phyloP scores from a whole-genome alignment of 1,140 invertebrate genomes.

The Samia ricini region DNA sequence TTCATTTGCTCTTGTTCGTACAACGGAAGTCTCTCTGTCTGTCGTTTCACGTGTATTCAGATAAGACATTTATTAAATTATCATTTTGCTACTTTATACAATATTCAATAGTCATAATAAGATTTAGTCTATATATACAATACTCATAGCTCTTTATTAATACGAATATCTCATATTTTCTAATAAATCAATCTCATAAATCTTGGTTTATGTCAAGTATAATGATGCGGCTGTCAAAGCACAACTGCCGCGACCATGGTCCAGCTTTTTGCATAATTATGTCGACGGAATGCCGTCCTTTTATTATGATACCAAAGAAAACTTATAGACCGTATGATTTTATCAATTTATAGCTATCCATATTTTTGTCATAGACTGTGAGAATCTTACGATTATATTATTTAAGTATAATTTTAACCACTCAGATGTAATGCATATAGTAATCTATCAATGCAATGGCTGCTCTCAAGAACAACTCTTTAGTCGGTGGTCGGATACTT shows the following conservation, averaged over 20 bases:
- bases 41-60: not conserved
- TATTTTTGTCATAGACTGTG: conserved; percentile 38
- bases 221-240: conserved; percentile 72
- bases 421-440: too few species aligned
- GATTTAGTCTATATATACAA: too few species aligned
- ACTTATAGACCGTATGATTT: conserved; percentile 66
- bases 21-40: conserved; percentile 18
- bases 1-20: conserved; percentile 55
- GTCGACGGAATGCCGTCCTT: conserved; percentile 64
- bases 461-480: too few species aligned
- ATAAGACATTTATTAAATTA: not conserved
- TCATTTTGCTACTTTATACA: not conserved
- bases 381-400: conserved; percentile 25
- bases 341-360: conserved; percentile 59
- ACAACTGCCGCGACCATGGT: conserved; percentile 54
- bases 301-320: conserved; percentile 76
- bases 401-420: too few species aligned
- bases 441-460: too few species aligned
- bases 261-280: conserved; percentile 76
- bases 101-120: too few species aligned
- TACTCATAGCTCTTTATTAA: not conserved
- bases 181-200: conserved; percentile 72
- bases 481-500: too few species aligned
- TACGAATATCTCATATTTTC: conserved; percentile 65
- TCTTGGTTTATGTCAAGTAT: conserved; percentile 73